These are phyloP conservation scores for Blastobasis adustella DNA, from an alignment of 2,888 invertebrate genomes.

Conservation along the genomic window DNA sequence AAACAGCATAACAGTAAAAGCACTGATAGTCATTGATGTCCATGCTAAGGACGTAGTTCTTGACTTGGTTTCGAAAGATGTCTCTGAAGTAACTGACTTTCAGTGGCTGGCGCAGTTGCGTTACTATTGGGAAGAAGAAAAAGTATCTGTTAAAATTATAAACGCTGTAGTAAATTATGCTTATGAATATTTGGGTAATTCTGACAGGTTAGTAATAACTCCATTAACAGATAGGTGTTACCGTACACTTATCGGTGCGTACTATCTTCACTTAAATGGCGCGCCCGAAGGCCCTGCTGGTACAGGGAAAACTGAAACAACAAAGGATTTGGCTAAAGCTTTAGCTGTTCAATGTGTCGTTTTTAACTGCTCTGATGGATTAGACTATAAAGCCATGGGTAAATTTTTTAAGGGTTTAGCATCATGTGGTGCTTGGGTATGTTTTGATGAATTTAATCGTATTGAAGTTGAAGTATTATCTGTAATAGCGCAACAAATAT, in stretches of 20 bases:
- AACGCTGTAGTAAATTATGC: conserved; percentile 87
- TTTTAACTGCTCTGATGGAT: conserved; percentile 90
- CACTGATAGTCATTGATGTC: conserved; percentile 89
- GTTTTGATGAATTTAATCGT: conserved; percentile 92
- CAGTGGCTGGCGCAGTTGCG: conserved; percentile 89
- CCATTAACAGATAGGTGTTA: conserved; percentile 87
- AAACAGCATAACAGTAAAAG: conserved; percentile 84
- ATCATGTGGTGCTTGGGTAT: conserved; percentile 89
- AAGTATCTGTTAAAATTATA: conserved; percentile 81
- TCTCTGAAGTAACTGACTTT: conserved; percentile 84
- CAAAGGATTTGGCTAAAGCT: conserved; percentile 94
- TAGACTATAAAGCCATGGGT: conserved; percentile 91
- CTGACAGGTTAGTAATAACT: conserved; percentile 83
- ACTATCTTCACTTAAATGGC: conserved; percentile 88
- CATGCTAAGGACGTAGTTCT: conserved; percentile 88
- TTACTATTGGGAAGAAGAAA: conserved; percentile 86
- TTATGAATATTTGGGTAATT: conserved; percentile 90
- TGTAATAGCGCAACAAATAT: conserved; percentile 90
- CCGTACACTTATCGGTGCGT: conserved; percentile 88
- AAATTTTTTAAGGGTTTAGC: conserved; percentile 90
- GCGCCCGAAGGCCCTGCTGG: conserved; percentile 90
- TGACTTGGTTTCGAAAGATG: conserved; percentile 77
- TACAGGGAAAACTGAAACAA: conserved; percentile 93
- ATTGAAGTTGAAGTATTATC: conserved; percentile 90
- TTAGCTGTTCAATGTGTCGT: conserved; percentile 93